Conservation (phyloP, 2,113 vertebrate genomes). For the Hypomesus transpacificus region DNA sequence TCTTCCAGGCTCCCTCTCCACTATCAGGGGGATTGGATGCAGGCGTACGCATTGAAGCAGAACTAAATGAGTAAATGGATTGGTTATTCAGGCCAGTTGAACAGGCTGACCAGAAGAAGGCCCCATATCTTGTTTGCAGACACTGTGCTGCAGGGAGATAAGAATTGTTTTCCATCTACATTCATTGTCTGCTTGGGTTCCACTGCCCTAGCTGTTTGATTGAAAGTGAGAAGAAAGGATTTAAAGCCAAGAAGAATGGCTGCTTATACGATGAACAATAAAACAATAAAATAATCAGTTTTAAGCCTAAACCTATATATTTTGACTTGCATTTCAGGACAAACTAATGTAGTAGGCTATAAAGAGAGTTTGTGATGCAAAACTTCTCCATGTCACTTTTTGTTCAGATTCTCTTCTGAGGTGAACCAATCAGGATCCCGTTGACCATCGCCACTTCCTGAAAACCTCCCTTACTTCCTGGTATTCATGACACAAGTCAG, state of each 20-base stretch:
- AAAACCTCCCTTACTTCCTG: slow-evolving; percentile 23
- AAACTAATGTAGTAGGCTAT: too few species aligned
- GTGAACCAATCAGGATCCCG: too few species aligned
- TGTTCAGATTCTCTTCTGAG: too few species aligned
- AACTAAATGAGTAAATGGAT: slow-evolving; percentile 46
- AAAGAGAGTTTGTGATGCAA: neutral
- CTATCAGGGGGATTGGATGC: slow-evolving; percentile 44
- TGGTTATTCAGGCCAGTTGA: slow-evolving; percentile 27
- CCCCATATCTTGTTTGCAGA: slow-evolving; percentile 45
- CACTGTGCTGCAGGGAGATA: slow-evolving; percentile 46
- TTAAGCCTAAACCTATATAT: too few species aligned
- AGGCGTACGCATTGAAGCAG: slow-evolving; percentile 45
- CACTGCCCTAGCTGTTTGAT: neutral
- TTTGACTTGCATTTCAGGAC: too few species aligned
- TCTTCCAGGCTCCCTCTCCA: slow-evolving; percentile 35
- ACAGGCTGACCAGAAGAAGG: neutral
- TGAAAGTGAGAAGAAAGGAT: neutral
- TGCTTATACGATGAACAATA: too few species aligned
- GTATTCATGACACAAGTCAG: slow-evolving; percentile 30
- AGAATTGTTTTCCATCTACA: slow-evolving; percentile 18
- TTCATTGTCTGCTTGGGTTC: neutral
- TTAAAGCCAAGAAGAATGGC: too few species aligned
- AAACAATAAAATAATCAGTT: too few species aligned
- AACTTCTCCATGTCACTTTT: neutral
- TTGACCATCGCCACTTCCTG: slow-evolving; percentile 39